phyloP scores from a whole-genome alignment of 2,888 invertebrate species.

The Dinocampus coccinellae region DNA sequence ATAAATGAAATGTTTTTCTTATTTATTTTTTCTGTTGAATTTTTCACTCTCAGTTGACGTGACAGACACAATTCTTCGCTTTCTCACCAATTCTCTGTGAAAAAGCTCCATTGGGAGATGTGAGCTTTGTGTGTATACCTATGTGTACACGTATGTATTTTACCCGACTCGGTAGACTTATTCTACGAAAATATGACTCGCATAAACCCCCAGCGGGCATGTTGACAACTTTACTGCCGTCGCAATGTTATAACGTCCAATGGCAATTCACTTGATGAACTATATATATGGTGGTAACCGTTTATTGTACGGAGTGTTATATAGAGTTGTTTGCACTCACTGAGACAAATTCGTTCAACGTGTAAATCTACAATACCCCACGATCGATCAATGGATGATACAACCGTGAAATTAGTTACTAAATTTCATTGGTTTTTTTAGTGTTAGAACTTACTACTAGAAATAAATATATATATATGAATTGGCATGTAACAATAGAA shows the following conservation, averaged over 20 bases:
- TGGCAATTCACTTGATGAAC: conserved; percentile 16
- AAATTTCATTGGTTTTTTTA: conserved; percentile 5
- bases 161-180: neutral
- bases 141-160: neutral
- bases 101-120: conserved; percentile 1
- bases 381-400: conserved; percentile 5
- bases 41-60: neutral
- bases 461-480: neutral
- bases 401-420: neutral
- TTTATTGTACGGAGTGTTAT: neutral
- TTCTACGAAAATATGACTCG: conserved; percentile 8
- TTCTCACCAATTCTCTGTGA: conserved; percentile 6
- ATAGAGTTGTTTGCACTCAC: neutral
- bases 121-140: neutral
- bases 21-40: neutral
- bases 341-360: conserved; percentile 1
- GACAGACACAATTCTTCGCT: conserved; percentile 5
- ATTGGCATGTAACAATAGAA: too few species aligned
- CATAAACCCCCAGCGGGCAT: conserved; percentile 6
- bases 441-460: neutral
- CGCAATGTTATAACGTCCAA: conserved; percentile 2
- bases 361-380: neutral
- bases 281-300: neutral
- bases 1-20: neutral
- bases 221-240: conserved; percentile 16